These are phyloP conservation scores for Eucidaris tribuloides DNA, from an alignment of 35 echinoderm and acorn worm genomes.

Conservation along the genomic window DNA sequence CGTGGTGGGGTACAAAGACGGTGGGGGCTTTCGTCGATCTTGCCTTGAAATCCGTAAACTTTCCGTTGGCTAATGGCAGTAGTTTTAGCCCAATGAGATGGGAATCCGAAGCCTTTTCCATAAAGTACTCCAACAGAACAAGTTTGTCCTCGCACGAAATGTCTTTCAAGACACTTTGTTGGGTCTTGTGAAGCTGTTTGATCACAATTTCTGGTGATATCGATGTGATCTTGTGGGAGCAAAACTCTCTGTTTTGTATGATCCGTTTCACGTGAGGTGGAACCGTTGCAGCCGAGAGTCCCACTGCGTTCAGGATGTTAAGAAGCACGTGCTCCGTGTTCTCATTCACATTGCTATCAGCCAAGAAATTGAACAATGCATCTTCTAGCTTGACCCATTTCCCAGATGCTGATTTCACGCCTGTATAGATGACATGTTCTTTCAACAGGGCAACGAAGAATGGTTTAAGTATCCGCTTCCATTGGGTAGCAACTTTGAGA, in stretches of 20 bases:
- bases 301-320: neutral
- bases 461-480: conserved; percentile 35
- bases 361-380: conserved; percentile 31
- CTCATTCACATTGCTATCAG: neutral
- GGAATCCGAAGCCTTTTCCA: neutral
- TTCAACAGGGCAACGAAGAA: conserved; percentile 43
- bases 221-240: neutral
- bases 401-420: neutral
- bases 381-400: conserved; percentile 47
- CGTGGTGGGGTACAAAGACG: neutral
- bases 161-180: neutral
- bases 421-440: conserved; percentile 55
- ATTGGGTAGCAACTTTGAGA: conserved; percentile 6
- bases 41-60: conserved; percentile 13
- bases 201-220: conserved; percentile 32
- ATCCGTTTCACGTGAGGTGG: conserved; percentile 1
- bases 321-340: conserved; percentile 13
- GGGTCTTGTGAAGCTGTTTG: neutral
- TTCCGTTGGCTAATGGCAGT: conserved; percentile 41
- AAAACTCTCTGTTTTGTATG: neutral
- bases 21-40: neutral
- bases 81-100: conserved; percentile 30
- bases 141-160: conserved; percentile 37
- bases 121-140: conserved; percentile 40
- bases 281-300: neutral